These are phyloP conservation scores for Athene cunicularia DNA, from an alignment of 2,113 vertebrate genomes.

Conservation along the genomic window DNA sequence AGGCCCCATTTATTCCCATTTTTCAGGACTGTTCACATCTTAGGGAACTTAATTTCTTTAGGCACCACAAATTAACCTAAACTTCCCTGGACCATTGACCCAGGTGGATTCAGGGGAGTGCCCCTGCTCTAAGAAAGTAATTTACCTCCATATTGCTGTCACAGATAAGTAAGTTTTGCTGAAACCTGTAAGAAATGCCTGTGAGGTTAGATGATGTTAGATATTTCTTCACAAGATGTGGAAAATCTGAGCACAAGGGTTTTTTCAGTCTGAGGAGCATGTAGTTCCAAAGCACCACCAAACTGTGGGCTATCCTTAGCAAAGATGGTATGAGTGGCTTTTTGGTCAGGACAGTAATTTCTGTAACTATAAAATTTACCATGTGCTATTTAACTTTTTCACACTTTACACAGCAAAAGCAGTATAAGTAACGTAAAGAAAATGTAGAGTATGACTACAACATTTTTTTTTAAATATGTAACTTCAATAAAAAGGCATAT, in stretches of 20 bases:
- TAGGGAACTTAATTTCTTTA: background rate
- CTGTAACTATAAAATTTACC: background rate
- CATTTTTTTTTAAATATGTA: background rate
- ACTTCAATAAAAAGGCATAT: background rate
- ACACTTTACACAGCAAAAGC: background rate
- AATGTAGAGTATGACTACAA: background rate
- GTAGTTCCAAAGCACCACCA: background rate
- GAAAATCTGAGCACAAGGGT: background rate
- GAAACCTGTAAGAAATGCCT: background rate
- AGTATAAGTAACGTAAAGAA: background rate
- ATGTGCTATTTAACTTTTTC: background rate
- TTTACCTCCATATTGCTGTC: background rate
- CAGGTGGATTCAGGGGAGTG: background rate
- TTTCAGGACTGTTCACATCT: background rate
- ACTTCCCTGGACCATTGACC: background rate
- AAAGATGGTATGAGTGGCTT: background rate
- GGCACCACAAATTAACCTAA: background rate
- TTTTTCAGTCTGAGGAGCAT: background rate
- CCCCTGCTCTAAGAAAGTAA: background rate
- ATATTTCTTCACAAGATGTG: background rate
- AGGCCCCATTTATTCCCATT: background rate
- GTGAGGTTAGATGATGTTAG: background rate
- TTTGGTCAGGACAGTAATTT: background rate
- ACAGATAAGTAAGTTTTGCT: background rate
- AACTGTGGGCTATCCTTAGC: background rate